Evolutionary conservation across 2,797 vertebrate genomes (phyloP).

Genomic region (Cetoscarus ocellatus): DNA sequence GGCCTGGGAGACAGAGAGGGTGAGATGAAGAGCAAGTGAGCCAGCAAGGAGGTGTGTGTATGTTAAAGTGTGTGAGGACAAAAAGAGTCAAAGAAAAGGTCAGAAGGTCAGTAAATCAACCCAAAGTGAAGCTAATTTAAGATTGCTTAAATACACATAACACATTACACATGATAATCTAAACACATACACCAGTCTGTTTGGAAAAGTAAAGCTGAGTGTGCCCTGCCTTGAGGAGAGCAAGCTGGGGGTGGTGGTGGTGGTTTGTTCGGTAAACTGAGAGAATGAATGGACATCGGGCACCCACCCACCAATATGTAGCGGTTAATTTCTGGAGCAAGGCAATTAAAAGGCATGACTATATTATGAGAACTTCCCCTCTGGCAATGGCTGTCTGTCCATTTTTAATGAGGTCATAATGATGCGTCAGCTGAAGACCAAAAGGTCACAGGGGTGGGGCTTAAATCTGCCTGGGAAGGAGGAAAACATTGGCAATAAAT

Average conservation of each 20-base stretch:
- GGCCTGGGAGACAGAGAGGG: constrained; percentile 76
- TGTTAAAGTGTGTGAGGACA: constrained; percentile 28
- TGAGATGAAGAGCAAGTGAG: constrained; percentile 76
- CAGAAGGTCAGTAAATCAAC: constrained; percentile 72
- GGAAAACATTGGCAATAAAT: constrained; percentile 1
- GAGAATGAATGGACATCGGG: constrained; percentile 45
- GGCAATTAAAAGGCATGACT: constrained; percentile 85
- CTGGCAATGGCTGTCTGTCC: constrained; percentile 83
- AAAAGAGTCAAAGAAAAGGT: constrained; percentile 53
- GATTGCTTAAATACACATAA: constrained; percentile 56
- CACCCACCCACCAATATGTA: constrained; percentile 80
- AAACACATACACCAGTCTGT: constrained; percentile 20
- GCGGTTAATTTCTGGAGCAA: constrained; percentile 83
- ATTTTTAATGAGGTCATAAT: constrained; percentile 86
- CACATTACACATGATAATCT: constrained; percentile 46
- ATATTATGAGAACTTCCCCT: constrained; percentile 81
- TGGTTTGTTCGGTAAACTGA: constrained; percentile 28
- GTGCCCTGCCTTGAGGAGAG: constrained; percentile 22
- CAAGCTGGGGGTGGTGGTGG: constrained; percentile 11
- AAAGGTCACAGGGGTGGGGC: constrained; percentile 77
- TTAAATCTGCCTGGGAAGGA: constrained; percentile 36
- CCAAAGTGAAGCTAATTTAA: constrained; percentile 46
- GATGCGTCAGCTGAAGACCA: constrained; percentile 83
- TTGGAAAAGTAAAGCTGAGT: constrained; percentile 23
- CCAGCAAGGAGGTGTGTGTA: constrained; percentile 51